Evolutionary conservation across 2,888 invertebrate genomes (phyloP), one percentile per base, ranked within the genome.

Genomic region (Cenopis cana): DNA sequence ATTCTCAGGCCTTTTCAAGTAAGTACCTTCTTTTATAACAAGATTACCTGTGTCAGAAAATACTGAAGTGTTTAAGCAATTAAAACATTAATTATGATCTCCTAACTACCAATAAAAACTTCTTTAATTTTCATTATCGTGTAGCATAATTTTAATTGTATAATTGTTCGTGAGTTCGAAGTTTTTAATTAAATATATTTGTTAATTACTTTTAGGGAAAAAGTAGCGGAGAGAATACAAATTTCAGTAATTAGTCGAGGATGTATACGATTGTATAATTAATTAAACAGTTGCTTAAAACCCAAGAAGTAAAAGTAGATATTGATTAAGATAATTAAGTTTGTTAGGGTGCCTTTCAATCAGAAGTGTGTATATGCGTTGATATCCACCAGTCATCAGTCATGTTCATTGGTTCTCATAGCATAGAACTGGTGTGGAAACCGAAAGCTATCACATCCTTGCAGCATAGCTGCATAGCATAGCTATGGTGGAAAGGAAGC

Each of bases 51-150:
- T 66, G 59, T 70, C 52, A 60, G 46, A 52, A 46, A 54, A 57
- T 64, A 62, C 49, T n/a, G 10, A 66, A 66, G 54, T 17, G 57
- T 46, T 66, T 65, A 36, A 66, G 65, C 59, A 54, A 66, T 60
- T 66, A 60, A 11, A 70, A 66, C 70, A 8, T 70, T 60, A 70
- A 70, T 70, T 70, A 68, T 24, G 33, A 49, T 14, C 57, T 57
- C 6, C 29, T 54, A 10, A 55, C 54, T 59, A 11, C 33, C 65
- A 60, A 66, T 60, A 66, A 70, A 66, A 70, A 70, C 70, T 70
- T 70, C 70, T 66, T 70, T 66, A 65, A 60, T 70, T 70, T 60
- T 49, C 59, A 70, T 70, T 59, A 70, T 59, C 52, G 57, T 66
- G 52, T 66, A 65, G 60, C 54, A 70, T 70, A 46, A 65, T 57